Evolutionary conservation across 2,113 vertebrate genomes (phyloP).

Genomic region (Tiliqua scincoides): DNA sequence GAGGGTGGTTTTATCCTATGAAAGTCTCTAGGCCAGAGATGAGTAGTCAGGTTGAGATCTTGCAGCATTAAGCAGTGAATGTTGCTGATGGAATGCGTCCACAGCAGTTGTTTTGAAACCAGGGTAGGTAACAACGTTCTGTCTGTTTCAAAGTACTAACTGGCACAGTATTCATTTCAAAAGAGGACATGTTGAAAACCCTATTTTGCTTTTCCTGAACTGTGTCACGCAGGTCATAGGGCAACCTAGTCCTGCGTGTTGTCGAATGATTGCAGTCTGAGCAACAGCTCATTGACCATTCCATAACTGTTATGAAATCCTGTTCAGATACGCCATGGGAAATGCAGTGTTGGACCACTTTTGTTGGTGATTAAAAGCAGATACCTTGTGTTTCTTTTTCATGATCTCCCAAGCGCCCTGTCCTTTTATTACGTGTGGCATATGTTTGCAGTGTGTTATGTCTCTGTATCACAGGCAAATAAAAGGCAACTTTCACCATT

Average conservation of each 20-base stretch:
- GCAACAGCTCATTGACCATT: slow-evolving; percentile 36
- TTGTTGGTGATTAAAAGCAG: slow-evolving; percentile 67
- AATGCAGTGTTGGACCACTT: slow-evolving; percentile 69
- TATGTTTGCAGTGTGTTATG: slow-evolving; percentile 73
- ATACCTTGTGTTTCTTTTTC: slow-evolving; percentile 68
- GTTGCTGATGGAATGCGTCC: neutral
- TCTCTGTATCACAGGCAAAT: slow-evolving; percentile 73
- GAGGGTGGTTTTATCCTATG: neutral
- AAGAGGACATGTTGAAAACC: neutral
- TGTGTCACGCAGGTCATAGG: neutral
- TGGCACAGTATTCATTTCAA: neutral
- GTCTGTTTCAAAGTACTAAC: neutral
- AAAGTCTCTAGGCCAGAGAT: neutral
- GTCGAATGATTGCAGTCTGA: neutral
- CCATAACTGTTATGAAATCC: slow-evolving; percentile 53
- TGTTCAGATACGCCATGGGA: slow-evolving; percentile 68
- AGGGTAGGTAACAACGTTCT: neutral
- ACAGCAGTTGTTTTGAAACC: neutral
- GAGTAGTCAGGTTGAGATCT: slow-evolving; percentile 1
- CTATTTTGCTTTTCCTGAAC: neutral
- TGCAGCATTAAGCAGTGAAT: neutral
- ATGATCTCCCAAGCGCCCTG: slow-evolving; percentile 71
- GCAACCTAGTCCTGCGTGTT: neutral
- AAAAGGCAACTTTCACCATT: slow-evolving; percentile 79
- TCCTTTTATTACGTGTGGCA: slow-evolving; percentile 77